phyloP scores from a whole-genome alignment of 2,113 vertebrate species.

The Crotalus horridus region DNA sequence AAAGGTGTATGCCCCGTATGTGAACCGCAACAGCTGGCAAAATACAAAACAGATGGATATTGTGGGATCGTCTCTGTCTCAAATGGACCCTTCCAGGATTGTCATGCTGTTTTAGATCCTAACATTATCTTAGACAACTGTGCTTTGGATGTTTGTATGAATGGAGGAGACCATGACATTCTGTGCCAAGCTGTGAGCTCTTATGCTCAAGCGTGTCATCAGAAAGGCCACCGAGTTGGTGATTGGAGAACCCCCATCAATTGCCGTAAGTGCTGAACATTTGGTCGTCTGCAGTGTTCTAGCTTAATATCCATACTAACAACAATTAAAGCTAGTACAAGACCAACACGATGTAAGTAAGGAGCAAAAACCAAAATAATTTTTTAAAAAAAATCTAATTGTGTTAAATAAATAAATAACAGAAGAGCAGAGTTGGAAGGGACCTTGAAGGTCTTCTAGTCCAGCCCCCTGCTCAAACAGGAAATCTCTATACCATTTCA shows the following conservation, averaged over 20 bases:
- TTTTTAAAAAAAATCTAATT: no score
- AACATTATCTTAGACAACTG: conserved; percentile 64
- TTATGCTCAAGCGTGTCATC: conserved; percentile 64
- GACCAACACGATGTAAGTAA: not conserved
- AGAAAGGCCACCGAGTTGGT: conserved; percentile 49
- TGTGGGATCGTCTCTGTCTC: conserved; percentile 33
- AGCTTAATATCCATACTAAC: not conserved
- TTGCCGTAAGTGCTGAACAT: conserved; percentile 73
- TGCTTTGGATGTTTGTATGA: conserved; percentile 68
- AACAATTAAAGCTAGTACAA: not conserved
- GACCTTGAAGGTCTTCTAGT: no score
- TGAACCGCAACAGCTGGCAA: fast-evolving
- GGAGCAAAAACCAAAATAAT: no score
- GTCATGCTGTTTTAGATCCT: conserved; percentile 57
- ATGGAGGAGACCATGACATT: conserved; percentile 12
- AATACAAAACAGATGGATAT: fast-evolving
- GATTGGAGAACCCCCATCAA: conserved; percentile 68
- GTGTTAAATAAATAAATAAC: no score
- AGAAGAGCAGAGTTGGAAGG: no score
- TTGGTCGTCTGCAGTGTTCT: fast-evolving
- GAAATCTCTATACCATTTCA: no score
- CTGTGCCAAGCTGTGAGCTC: conserved; percentile 63
- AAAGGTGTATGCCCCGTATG: fast-evolving
- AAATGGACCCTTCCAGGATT: conserved; percentile 62
- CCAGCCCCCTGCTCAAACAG: no score